phyloP scores from a whole-genome alignment of 2,113 vertebrate species.

The Limnothrissa miodon region DNA sequence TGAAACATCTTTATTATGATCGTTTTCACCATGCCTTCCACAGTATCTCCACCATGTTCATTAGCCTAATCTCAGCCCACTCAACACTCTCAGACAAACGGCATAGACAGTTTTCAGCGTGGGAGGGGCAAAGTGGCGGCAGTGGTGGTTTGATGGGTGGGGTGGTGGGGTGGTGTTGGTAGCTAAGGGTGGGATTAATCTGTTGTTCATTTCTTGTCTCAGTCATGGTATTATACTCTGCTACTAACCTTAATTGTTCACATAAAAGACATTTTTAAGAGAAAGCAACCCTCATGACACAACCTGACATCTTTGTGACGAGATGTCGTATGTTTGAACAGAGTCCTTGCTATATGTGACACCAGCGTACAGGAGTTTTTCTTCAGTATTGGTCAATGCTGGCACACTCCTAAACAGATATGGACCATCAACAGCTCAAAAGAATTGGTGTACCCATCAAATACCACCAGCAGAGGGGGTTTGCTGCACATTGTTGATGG shows the following conservation, averaged over 20 bases:
- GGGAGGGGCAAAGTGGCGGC: neutral
- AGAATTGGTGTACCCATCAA: neutral
- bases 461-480: slow-evolving; percentile 34
- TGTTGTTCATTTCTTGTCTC: neutral
- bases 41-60: neutral
- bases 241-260: neutral
- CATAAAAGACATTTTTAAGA: neutral
- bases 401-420: neutral
- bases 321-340: neutral
- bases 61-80: slow-evolving; percentile 14
- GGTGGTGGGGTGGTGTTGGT: neutral
- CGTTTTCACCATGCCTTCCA: neutral
- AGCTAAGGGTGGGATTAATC: neutral
- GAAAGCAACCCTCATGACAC: neutral
- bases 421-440: neutral
- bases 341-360: neutral
- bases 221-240: neutral
- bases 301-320: neutral
- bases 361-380: neutral
- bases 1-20: slow-evolving; percentile 6
- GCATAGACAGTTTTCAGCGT: neutral
- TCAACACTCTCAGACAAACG: neutral
- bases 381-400: neutral
- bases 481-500: neutral
- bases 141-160: neutral